phyloP scores from a whole-genome alignment of 2,888 invertebrate species.

The Cryptosula pallasiana region DNA sequence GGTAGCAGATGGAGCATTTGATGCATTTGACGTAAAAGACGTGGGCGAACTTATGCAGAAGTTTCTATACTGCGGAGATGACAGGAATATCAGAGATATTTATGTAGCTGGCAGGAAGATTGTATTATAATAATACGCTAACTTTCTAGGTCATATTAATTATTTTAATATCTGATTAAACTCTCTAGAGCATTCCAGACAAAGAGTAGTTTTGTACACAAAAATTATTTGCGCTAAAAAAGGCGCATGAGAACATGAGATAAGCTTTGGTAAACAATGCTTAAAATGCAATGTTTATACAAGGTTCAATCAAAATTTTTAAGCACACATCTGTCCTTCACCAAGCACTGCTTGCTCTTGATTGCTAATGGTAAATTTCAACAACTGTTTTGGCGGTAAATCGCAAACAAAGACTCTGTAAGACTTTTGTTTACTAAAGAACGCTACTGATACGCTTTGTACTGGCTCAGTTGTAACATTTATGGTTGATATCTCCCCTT shows the following conservation, averaged over 20 bases:
- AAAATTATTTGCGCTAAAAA: no score
- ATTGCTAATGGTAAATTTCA: neutral
- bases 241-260: no score
- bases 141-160: no score
- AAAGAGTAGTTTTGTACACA: no score
- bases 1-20: constrained; percentile 46
- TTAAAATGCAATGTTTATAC: no score
- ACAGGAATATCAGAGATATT: constrained; percentile 71
- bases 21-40: constrained; percentile 37
- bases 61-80: constrained; percentile 62
- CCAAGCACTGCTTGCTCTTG: neutral
- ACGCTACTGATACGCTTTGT: neutral
- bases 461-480: neutral
- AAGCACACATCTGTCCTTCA: constrained; percentile 4
- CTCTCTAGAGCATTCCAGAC: no score
- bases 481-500: neutral
- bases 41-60: constrained; percentile 37
- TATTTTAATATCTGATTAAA: no score
- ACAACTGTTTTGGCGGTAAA: neutral
- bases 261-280: no score
- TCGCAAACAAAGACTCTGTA: neutral
- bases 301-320: neutral
- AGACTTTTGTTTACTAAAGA: constrained; percentile 8
- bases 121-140: neutral
- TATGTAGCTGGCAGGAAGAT: constrained; percentile 66